Percentiles rank a stretch among this genome's conserved stretches.
These are phyloP conservation scores for Colius striatus DNA, from an alignment of 2,113 vertebrate genomes.

Conservation along the genomic window DNA sequence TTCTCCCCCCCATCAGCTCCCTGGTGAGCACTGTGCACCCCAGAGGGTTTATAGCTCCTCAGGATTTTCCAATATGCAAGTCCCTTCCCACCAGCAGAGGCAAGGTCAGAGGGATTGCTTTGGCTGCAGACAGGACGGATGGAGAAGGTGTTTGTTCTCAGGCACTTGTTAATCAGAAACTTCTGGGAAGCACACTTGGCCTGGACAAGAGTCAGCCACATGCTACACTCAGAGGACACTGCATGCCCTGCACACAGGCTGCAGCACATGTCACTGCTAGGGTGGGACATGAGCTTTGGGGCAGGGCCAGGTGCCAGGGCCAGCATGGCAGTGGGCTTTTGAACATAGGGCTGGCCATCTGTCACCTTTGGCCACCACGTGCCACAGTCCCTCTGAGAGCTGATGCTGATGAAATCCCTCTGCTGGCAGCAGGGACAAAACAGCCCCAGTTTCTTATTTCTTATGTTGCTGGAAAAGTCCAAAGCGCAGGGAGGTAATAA, in stretches of 20 bases:
- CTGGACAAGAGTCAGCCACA: fast-evolving
- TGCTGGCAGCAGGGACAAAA: neutral
- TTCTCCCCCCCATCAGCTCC: neutral
- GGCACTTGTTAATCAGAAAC: neutral
- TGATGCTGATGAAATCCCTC: neutral
- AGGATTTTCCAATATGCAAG: neutral
- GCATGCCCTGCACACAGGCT: neutral
- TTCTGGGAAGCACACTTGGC: fast-evolving
- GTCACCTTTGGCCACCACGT: neutral
- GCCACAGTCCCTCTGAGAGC: fast-evolving
- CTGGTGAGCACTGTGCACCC: neutral
- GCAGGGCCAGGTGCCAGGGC: neutral
- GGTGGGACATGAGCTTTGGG: neutral
- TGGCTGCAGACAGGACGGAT: neutral
- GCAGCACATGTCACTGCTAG: fast-evolving
- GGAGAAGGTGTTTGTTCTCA: neutral
- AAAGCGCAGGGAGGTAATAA: neutral
- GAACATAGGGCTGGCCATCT: neutral
- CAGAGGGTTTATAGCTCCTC: neutral
- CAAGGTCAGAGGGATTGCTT: neutral
- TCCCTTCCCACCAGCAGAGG: neutral
- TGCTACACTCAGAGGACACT: fast-evolving
- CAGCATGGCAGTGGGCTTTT: neutral
- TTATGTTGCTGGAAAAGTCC: neutral
- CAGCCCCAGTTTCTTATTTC: neutral